A percentile compares a stretch with the other conserved stretches of the same genome.
Conservation (phyloP, 2,797 vertebrate species). For the Dryobates pubescens region DNA sequence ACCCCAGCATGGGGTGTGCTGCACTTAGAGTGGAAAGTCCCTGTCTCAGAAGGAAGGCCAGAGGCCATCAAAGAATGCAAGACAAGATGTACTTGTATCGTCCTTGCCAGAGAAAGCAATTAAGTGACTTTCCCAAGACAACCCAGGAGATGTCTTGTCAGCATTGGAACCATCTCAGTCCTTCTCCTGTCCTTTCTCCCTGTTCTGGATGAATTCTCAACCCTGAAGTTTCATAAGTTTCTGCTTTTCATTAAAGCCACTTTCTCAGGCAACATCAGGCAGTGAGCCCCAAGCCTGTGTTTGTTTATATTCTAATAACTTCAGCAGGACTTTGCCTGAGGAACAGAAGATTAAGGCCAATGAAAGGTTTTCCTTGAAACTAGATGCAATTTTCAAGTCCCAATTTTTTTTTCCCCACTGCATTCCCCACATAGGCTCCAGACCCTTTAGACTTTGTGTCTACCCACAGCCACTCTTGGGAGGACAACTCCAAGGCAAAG, state of each 20-base stretch:
- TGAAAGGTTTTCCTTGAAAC: conserved; percentile 19
- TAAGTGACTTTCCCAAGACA: not conserved
- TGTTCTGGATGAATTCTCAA: not conserved
- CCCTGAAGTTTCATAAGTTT: conserved; percentile 7
- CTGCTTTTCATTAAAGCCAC: conserved; percentile 56
- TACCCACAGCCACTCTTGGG: not conserved
- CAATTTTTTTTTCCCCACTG: not conserved
- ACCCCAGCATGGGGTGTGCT: not conserved
- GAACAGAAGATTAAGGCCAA: not conserved
- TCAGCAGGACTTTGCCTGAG: not conserved
- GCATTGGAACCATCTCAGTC: not conserved
- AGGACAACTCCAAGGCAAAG: not conserved
- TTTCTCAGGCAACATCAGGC: conserved; percentile 13
- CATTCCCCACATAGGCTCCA: not conserved
- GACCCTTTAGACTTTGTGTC: conserved; percentile 1
- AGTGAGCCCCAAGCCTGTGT: not conserved
- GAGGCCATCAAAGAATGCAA: not conserved
- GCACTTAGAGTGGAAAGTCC: not conserved
- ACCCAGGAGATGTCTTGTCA: not conserved
- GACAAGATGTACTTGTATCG: not conserved
- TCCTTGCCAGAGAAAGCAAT: not conserved
- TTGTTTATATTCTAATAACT: conserved; percentile 3
- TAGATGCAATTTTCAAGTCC: not conserved
- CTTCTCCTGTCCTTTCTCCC: not conserved
- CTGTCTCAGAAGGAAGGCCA: not conserved